phyloP scores from a whole-genome alignment of 2,797 vertebrate species.

The Agapornis canus region DNA sequence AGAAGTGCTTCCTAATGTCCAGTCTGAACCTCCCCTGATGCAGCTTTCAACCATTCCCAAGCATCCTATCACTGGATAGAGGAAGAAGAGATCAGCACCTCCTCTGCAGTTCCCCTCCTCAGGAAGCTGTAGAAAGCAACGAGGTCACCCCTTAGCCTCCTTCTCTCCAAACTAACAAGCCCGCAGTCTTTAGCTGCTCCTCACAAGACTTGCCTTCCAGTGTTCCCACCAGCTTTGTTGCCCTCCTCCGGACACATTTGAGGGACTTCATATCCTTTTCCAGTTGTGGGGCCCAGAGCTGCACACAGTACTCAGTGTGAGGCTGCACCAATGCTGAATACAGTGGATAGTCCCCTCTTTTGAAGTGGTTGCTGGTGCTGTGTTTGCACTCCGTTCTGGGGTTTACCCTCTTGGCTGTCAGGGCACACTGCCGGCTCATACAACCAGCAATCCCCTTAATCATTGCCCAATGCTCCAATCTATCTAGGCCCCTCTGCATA shows the following conservation, averaged over 20 bases:
- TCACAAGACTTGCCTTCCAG: not conserved
- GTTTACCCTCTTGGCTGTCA: not conserved
- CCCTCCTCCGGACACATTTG: not conserved
- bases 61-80: not conserved
- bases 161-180: not conserved
- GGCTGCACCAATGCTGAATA: not conserved
- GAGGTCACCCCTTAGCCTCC: not conserved
- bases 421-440: not conserved
- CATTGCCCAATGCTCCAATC: not conserved
- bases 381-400: not conserved
- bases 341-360: not conserved
- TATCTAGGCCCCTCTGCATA: not conserved
- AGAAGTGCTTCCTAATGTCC: not conserved
- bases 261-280: not conserved
- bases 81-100: not conserved
- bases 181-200: not conserved
- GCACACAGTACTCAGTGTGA: not conserved
- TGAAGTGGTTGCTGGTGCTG: not conserved
- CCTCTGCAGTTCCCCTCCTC: not conserved
- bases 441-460: not conserved
- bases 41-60: not conserved
- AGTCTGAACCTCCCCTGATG: not conserved
- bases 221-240: not conserved
- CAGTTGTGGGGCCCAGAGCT: not conserved
- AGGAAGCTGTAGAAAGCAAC: not conserved